Conservation (phyloP, 2,113 vertebrate species). For the Silurus asotus region DNA sequence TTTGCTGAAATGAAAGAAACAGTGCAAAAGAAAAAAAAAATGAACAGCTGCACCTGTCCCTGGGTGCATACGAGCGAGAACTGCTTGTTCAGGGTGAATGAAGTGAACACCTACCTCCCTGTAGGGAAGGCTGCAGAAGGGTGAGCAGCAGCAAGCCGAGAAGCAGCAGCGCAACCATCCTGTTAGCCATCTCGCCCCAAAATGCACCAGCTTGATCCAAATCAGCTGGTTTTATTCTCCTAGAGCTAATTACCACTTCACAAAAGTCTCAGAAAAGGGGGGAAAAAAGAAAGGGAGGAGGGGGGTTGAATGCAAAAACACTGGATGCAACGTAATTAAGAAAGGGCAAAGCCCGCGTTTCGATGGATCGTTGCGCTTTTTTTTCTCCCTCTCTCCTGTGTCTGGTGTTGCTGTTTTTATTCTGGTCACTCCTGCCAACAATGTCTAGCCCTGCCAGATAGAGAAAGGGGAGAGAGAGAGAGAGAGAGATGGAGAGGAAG, state of each 20-base stretch:
- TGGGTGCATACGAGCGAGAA: background rate
- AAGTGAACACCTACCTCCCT: conserved; percentile 86
- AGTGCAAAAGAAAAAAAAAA: background rate
- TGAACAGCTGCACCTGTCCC: conserved; percentile 27
- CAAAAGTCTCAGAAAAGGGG: conserved; percentile 65
- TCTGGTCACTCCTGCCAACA: conserved; percentile 80
- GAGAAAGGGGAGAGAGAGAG: conserved; percentile 48
- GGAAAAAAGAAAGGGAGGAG: conserved; percentile 21
- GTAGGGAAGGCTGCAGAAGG: conserved; percentile 80
- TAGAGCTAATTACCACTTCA: conserved; percentile 83
- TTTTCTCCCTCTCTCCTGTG: conserved; percentile 67
- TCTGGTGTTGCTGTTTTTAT: conserved; percentile 83
- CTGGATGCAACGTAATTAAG: conserved; percentile 80
- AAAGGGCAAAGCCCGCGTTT: conserved; percentile 74
- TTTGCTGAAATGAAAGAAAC: background rate
- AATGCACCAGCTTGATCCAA: conserved; percentile 81
- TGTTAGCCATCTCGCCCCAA: conserved; percentile 88
- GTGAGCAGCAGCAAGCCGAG: conserved; percentile 81
- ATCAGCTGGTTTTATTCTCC: conserved; percentile 91
- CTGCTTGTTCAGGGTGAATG: conserved; percentile 24
- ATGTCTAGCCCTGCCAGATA: conserved; percentile 66
- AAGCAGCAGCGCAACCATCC: conserved; percentile 78
- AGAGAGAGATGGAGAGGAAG: conserved; percentile 26
- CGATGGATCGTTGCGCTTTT: conserved; percentile 76
- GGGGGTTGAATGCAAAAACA: conserved; percentile 58